phyloP scores from a whole-genome alignment of 2,888 invertebrate genomes.

The Aphelenchoides bicaudatus region DNA sequence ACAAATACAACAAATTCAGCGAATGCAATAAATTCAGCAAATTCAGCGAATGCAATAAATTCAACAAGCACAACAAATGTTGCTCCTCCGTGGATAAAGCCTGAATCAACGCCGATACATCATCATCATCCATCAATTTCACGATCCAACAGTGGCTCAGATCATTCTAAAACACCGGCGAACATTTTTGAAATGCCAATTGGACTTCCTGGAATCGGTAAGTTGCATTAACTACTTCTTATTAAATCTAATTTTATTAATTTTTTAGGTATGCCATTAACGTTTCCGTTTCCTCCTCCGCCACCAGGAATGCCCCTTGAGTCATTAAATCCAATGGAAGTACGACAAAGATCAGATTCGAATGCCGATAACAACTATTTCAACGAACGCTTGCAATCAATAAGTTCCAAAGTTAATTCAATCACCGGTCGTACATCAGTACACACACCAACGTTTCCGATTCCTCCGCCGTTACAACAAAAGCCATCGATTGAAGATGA shows the following conservation, averaged over 20 bases:
- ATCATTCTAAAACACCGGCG: background rate
- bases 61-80: too few species aligned
- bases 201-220: too few species aligned
- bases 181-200: too few species aligned
- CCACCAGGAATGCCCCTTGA: background rate
- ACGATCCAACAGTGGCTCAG: conserved; percentile 14
- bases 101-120: background rate
- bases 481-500: conserved; percentile 11
- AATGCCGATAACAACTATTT: background rate
- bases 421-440: background rate
- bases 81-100: background rate
- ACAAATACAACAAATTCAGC: too few species aligned
- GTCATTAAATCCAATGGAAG: background rate
- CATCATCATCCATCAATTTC: background rate
- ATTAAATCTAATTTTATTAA: too few species aligned
- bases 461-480: background rate
- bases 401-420: conserved; percentile 8
- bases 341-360: background rate
- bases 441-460: background rate
- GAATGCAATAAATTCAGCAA: too few species aligned
- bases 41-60: too few species aligned
- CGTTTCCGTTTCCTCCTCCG: conserved; percentile 2
- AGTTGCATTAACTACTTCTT: too few species aligned
- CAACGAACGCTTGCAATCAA: conserved; percentile 9
- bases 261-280: too few species aligned